phyloP scores from a whole-genome alignment of 2,113 vertebrate species.

The Ornithorhynchus anatinus region DNA sequence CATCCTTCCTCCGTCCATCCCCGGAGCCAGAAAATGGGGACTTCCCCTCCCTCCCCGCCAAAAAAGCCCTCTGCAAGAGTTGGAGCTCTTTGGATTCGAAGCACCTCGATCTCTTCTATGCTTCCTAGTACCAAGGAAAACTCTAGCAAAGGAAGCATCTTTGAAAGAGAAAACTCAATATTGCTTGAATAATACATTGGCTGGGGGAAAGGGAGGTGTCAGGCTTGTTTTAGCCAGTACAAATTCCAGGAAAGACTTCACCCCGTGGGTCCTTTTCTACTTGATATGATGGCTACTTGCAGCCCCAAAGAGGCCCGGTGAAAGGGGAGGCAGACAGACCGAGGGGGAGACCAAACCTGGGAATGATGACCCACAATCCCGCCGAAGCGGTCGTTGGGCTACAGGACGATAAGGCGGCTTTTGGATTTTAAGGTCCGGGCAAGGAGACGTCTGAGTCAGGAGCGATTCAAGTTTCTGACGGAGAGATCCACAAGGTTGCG shows the following conservation, averaged over 20 bases:
- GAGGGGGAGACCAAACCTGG: not conserved
- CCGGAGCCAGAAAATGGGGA: not conserved
- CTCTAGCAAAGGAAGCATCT: not conserved
- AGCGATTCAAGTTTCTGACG: not conserved
- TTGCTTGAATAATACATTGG: not conserved
- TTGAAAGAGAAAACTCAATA: not conserved
- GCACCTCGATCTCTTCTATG: not conserved
- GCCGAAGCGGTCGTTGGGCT: slow-evolving; percentile 19
- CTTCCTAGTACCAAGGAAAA: not conserved
- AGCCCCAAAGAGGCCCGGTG: not conserved
- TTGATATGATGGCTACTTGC: not conserved
- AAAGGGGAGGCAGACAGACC: not conserved
- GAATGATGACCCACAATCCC: slow-evolving; percentile 2
- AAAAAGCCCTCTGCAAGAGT: not conserved
- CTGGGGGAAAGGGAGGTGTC: not conserved
- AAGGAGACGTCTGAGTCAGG: slow-evolving; percentile 10
- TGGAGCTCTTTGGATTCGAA: slow-evolving; percentile 5
- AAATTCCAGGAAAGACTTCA: not conserved
- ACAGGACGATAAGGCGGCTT: not conserved
- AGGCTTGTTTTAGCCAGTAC: not conserved
- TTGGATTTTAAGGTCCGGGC: not conserved
- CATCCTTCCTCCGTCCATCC: not conserved
- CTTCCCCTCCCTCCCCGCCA: not conserved
- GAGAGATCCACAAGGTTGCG: not conserved
- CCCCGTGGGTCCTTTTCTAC: not conserved